Percentiles rank a stretch among this genome's conserved stretches.
These are phyloP conservation scores for Iselma pallidipennis DNA, from an alignment of 2,888 invertebrate genomes.

Conservation along the genomic window DNA sequence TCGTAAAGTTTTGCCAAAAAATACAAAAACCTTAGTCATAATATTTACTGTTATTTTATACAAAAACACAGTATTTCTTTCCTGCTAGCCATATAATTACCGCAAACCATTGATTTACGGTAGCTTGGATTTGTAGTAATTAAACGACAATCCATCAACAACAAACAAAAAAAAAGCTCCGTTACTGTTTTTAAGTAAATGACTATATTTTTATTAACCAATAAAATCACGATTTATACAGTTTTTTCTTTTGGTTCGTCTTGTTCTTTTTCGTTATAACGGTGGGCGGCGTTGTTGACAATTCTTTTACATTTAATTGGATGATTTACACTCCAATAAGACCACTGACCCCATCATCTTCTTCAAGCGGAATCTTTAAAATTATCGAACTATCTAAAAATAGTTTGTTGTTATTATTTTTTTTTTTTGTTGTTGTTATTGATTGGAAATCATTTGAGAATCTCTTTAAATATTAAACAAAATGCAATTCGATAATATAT, in stretches of 20 bases:
- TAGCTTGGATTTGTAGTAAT: constrained; percentile 3
- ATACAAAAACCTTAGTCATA: neutral
- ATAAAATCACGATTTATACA: no score
- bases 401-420: neutral
- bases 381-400: no score
- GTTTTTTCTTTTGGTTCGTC: no score
- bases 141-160: constrained; percentile 8
- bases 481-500: constrained; percentile 10
- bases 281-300: neutral
- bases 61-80: neutral
- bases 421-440: neutral
- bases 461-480: neutral
- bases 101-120: neutral
- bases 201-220: neutral
- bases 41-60: constrained; percentile 3
- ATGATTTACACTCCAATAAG: neutral
- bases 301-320: neutral
- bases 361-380: no score
- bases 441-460: neutral
- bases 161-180: constrained; percentile 3
- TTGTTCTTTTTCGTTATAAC: no score
- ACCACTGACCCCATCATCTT: neutral
- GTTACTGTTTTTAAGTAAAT: neutral
- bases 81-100: constrained; percentile 8
- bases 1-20: constrained; percentile 3